Base-by-base conservation (phyloP, 2,113 vertebrate genomes). In the Orientallactaga bullata region DNA sequence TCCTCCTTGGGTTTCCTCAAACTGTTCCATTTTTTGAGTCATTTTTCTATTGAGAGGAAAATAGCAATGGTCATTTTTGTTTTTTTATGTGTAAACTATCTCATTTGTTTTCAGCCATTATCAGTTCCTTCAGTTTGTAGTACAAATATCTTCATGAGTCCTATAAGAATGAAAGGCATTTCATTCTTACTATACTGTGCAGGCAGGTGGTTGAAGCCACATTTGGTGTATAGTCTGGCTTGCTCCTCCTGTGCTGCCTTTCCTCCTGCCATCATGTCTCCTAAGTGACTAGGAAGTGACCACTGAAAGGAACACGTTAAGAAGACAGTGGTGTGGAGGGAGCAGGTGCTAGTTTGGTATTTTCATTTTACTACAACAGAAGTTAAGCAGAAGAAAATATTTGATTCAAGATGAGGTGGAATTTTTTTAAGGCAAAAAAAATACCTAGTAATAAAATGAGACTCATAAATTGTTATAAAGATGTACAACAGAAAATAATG, bases 181-280 rank as follows among this genome's bases (percentile, higher is more conserved):
- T 82, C 30, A 18, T 3, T n/a, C n/a, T n/a, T 24, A 69, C 71
- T 71, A 55, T 35, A 20, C 51, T 1, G 0, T 1, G 0, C 7
- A 55, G 42, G 42, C 66, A 87, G 39, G 21, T 77, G 15, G 13
- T 37, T 3, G 9, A 8, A 71, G 81, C 76, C 4, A 0, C 12
- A 35, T 39, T 47, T n/a, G 71, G 60, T 66, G 1, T 30, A 26
- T 73, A 35, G 68, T 37, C 32, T 65, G 66, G 58, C 88, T 90
- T 85, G 20, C n/a, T 26, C 39, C 18, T 71, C 37, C 7, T 39
- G n/a, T 20, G 42, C 42, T 68, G 3, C 37, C 55, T n/a, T 79
- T 86, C 42, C 55, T 32, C 5, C 10, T 26, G 10, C 17, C 3
- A 28, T 0, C n/a, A 32, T 55, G 71, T 61, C 5, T 76, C 11